Base-by-base conservation (phyloP, 2,113 vertebrate species). In the Mesembrinibis cayennensis region DNA sequence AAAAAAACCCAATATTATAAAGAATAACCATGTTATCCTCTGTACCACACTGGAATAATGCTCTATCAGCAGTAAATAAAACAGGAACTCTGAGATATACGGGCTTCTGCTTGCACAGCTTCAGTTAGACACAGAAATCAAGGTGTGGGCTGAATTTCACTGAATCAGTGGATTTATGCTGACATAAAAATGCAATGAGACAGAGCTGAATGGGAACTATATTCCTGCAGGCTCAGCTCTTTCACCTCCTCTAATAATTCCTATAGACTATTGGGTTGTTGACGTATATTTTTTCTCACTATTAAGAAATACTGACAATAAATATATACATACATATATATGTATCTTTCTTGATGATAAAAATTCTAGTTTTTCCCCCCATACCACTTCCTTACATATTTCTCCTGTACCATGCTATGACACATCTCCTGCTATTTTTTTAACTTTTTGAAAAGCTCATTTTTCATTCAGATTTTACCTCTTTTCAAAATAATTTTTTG, bases 151-250 rank as follows among this genome's bases (percentile, higher is more conserved):
- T 97, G 82, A 92, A 81, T 93, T 93, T 82, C 83, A 94, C 71
- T 69, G 94, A 89, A 92, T 95, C 93, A 30, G 72, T 90, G 85
- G 82, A 93, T 96, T 95, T 96, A 92, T 59, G 78, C 59, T 61
- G 89, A 84, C 83, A 97, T 89, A 94, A 94, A 96, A 95, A 78
- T 50, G 83, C 72, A 95, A 7, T 36, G 61, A 97, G 87, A 89
- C 61, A 79, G 73, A 93, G 58, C 73, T 95, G 93, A 96, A 95
- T 76, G 77, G 81, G 69, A 89, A 62, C 77, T 78, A 14, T 9
- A 72, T 76, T 97, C 72, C 81, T 95, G 91, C 89, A 83, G 83
- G 80, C 87, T 95, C 93, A 95, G 91, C 94, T 95, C 36, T 87
- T 91, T 72, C 72, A 72, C 76, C 42, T 63, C 45, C 56, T 77